Percentiles rank a stretch among this genome's conserved stretches.
phyloP scores from a whole-genome alignment of 2,888 invertebrate genomes.

The Melanostoma scalare region DNA sequence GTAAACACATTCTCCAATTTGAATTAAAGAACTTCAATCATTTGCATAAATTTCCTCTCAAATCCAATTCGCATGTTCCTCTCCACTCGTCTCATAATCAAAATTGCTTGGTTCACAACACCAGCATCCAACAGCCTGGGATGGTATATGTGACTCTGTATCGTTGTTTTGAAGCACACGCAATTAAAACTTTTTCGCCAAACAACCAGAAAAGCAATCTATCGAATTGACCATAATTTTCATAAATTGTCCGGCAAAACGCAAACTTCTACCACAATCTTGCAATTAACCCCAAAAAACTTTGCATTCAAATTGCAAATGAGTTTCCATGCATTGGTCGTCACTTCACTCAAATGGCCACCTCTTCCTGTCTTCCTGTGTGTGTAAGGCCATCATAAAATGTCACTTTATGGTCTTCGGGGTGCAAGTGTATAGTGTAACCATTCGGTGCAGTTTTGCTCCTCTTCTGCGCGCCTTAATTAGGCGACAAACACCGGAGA shows the following conservation, averaged over 20 bases:
- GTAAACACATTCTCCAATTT: no score
- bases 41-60: slow-evolving; percentile 51
- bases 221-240: slow-evolving; percentile 69
- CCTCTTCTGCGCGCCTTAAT: slow-evolving; percentile 59
- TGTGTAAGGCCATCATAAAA: slow-evolving; percentile 68
- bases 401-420: slow-evolving; percentile 62
- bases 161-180: slow-evolving; percentile 48
- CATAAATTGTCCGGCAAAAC: slow-evolving; percentile 67
- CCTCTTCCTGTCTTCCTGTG: slow-evolving; percentile 57
- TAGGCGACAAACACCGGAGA: slow-evolving; percentile 55
- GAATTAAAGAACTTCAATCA: slow-evolving; percentile 37
- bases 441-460: slow-evolving; percentile 55
- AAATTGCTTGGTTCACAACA: slow-evolving; percentile 35
- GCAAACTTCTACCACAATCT: slow-evolving; percentile 68
- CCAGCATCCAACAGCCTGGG: background rate
- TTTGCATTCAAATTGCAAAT: slow-evolving; percentile 73
- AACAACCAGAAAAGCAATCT: slow-evolving; percentile 65
- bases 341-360: slow-evolving; percentile 63
- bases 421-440: slow-evolving; percentile 42
- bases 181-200: slow-evolving; percentile 69
- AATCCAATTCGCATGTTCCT: slow-evolving; percentile 18
- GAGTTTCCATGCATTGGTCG: slow-evolving; percentile 69
- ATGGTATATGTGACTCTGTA: background rate
- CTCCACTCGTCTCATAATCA: slow-evolving; percentile 41
- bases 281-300: slow-evolving; percentile 73